Evolutionary conservation across 2,888 invertebrate genomes (phyloP).

Genomic region (Lampropteryx suffumata): DNA sequence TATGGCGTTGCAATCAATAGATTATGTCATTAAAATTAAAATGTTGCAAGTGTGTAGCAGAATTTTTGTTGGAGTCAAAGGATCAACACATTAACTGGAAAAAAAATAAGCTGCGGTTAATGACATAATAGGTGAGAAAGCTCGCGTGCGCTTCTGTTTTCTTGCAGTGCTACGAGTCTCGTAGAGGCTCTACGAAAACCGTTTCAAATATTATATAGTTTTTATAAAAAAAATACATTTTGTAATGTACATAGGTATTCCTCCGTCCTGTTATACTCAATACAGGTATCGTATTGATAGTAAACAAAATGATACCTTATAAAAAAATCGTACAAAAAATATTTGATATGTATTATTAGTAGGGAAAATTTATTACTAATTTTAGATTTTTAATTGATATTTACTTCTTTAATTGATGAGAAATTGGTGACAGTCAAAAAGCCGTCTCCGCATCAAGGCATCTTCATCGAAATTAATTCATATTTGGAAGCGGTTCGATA

Average conservation of each 20-base stretch:
- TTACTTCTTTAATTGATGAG: no score
- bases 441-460: slow-evolving; percentile 29
- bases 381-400: no score
- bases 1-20: no score
- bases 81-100: background rate
- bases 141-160: slow-evolving; percentile 46
- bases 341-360: no score
- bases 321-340: no score
- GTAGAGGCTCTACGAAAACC: slow-evolving; percentile 60
- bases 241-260: no score
- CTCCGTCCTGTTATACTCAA: no score
- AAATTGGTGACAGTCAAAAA: slow-evolving; percentile 1
- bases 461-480: slow-evolving; percentile 50
- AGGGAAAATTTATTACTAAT: no score
- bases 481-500: slow-evolving; percentile 62
- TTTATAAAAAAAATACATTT: background rate
- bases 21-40: background rate
- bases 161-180: slow-evolving; percentile 65
- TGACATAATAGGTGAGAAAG: slow-evolving; percentile 41
- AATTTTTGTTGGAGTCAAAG: no score
- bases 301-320: no score
- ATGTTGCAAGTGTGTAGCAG: slow-evolving; percentile 7
- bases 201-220: slow-evolving; percentile 30
- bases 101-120: slow-evolving; percentile 15
- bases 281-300: no score